Evolutionary conservation across 1,140 invertebrate species (phyloP).

Genomic region (Tetramorium alpestre): DNA sequence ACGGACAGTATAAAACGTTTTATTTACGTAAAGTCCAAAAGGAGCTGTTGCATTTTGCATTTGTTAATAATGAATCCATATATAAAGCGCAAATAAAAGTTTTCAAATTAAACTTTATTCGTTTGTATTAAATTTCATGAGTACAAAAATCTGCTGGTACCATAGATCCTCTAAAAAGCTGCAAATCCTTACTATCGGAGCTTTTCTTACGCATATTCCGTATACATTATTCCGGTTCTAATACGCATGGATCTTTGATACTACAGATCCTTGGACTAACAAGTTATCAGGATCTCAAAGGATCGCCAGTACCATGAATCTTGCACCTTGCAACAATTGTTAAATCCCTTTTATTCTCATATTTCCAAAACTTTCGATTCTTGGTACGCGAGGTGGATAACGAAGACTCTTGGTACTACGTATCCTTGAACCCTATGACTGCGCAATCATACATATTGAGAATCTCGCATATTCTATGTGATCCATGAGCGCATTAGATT

Average conservation of each 20-base stretch:
- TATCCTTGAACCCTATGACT: constrained; percentile 15
- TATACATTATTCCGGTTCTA: constrained; percentile 10
- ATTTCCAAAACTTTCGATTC: not conserved
- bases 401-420: constrained; percentile 35
- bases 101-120: constrained; percentile 60
- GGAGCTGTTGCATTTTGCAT: constrained; percentile 57
- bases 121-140: constrained; percentile 50
- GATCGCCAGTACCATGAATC: constrained; percentile 45
- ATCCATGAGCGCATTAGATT: constrained; percentile 30
- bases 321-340: not conserved
- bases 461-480: constrained; percentile 38
- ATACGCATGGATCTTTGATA: constrained; percentile 40
- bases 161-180: constrained; percentile 36
- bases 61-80: constrained; percentile 58
- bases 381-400: not conserved
- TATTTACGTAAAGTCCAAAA: constrained; percentile 49
- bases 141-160: constrained; percentile 56
- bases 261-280: constrained; percentile 43
- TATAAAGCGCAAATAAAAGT: constrained; percentile 58
- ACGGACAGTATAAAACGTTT: constrained; percentile 42
- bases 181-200: constrained; percentile 12
- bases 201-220: not conserved
- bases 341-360: not conserved
- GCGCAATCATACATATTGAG: constrained; percentile 33
- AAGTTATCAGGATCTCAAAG: constrained; percentile 24